phyloP scores from a whole-genome alignment of 2,888 invertebrate genomes.

The Apamea sordens region DNA sequence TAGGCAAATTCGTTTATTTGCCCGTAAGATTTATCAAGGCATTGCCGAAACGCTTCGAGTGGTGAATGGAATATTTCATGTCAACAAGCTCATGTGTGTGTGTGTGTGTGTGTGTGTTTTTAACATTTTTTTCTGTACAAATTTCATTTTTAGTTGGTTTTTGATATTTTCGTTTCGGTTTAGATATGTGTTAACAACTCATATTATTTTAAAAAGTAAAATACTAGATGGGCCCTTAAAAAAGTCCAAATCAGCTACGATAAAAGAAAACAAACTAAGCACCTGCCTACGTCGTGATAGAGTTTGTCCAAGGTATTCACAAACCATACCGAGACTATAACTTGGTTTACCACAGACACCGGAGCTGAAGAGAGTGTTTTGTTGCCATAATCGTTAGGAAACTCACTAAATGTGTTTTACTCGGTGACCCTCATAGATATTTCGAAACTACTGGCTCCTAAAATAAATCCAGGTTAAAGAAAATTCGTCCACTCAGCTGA shows the following conservation, averaged over 20 bases:
- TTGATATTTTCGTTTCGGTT: not conserved
- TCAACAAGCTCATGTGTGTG: constrained; percentile 22
- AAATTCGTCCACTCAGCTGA: constrained; percentile 1
- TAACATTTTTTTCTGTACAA: not conserved
- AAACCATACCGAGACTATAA: not conserved
- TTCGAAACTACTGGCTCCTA: not conserved
- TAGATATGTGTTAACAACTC: not conserved
- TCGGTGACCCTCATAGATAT: constrained; percentile 15
- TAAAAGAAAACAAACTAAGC: not conserved
- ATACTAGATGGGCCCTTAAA: no score
- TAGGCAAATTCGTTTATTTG: constrained; percentile 52
- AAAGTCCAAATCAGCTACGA: not conserved
- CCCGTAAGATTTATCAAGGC: constrained; percentile 47
- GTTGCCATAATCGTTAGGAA: constrained; percentile 13
- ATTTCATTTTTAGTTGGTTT: not conserved
- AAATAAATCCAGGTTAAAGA: constrained; percentile 21
- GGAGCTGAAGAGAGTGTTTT: not conserved
- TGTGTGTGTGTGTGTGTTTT: not conserved
- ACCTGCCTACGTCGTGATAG: not conserved
- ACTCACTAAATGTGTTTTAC: not conserved
- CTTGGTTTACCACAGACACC: not conserved
- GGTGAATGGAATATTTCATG: constrained; percentile 36
- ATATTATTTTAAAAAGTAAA: not conserved
- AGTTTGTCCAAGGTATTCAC: not conserved
- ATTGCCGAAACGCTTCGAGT: constrained; percentile 28